Evolutionary conservation across 2,888 invertebrate species (phyloP), one percentile per base, ranked within the genome.

Genomic region (Strigamia crassipes): DNA sequence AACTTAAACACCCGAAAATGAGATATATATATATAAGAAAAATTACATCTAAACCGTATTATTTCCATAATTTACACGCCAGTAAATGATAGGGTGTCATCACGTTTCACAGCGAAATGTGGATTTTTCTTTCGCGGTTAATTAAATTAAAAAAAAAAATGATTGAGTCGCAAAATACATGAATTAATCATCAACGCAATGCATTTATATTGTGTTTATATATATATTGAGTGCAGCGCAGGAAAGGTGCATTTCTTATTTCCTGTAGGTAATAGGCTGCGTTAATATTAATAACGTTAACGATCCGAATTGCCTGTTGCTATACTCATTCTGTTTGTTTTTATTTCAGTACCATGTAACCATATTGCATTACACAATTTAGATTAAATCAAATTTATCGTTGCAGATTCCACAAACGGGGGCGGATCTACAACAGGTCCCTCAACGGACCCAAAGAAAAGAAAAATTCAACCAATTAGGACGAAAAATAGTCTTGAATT

Each of bases 231-330:
- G 23, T 61, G n/a, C n/a, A 23, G 3, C 18, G 61, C 61, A 61
- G 61, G 61, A 61, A 61, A 61, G 61, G 18, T 23, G 61, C 61
- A 61, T 23, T 61, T 61, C 61, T 61, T 61, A 61, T 61, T 61
- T 61, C 61, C 61, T 61, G 61, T 18, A 5, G 23, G 61, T 61
- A 61, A 61, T 61, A 61, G 61, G 18, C 61, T 61, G 61, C 61
- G 61, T 61, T 61, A 61, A 61, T 61, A 61, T 61, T 61, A 61
- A 61, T 61, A 61, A n/a, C 61, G 23, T 61, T 18, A 61, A 61
- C 61, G 61, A 61, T 61, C 61, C 61, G 10, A 61, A 61, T 23
- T 61, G 61, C 61, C 61, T 61, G 61, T 61, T 61, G 61, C 61
- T 61, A 61, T 18, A 61, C 61, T 61, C 23, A 23, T 61, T 18